Base-by-base conservation (phyloP, 2,113 vertebrate genomes). In the Drymodes brunneopygia region DNA sequence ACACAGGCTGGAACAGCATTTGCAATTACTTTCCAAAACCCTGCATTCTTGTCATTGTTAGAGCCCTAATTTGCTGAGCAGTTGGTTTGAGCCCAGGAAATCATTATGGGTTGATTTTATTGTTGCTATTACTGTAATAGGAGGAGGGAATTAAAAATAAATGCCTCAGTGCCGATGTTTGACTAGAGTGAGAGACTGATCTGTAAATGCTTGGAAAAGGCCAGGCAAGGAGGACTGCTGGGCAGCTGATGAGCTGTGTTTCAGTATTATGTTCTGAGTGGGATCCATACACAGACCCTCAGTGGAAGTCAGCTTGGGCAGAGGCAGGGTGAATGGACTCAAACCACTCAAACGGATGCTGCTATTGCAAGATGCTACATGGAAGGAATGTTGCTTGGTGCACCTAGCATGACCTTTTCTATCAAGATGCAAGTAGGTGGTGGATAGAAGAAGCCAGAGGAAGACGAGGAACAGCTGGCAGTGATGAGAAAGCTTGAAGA, bases 81-180 rank as follows among this genome's bases (percentile, higher is more conserved):
- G 45, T 81, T 86, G 57, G 29, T 60, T 51, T 36, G 31, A 75
- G 54, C 53, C 54, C 66, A 82, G 58, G 31, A 94, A 72, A 66
- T 79, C 53, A 29, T 90, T 77, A 72, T 29, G 64, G 11, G 36
- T 74, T 81, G 86, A 44, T 81, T 86, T 91, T 67, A 60, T 54
- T 74, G 72, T 91, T 81, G 54, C 51, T 73, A 6, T 50, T 93
- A 56, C 57, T 93, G 60, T 73, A 86, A 53, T 27, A 60, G 50
- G 44, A 95, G 36, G n/a, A 86, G 47, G 15, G 42, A 88, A 91
- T 84, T 86, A 54, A 84, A 92, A 95, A 47, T 44, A 92, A 80
- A 70, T 50, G 42, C 53, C 47, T 83, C 45, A 4, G 27, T 25
- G 42, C 58, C 66, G 29, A 29, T 90, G 33, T 92, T 86, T 92